Base-by-base conservation (phyloP, 2,888 invertebrate species). In the Hermaeophaga mercurialis region DNA sequence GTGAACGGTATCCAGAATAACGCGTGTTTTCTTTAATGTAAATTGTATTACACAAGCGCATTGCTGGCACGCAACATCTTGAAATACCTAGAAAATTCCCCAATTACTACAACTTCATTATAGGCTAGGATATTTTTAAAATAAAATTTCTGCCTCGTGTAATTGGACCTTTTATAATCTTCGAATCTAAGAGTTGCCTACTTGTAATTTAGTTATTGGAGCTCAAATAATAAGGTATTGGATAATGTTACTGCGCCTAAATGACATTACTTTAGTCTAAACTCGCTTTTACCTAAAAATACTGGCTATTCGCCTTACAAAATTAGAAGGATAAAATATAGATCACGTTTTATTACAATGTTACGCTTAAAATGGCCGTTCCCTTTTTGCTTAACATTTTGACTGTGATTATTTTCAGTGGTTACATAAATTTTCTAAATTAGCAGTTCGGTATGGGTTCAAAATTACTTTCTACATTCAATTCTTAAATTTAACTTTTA, bases 1-100 rank as follows among this genome's bases (percentile, higher is more conserved):
- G 59, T 56, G 46, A 62, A 64, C 60, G 57, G 54, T 59, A 58
- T 58, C 58, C 63, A 49, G 52, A 58, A 59, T 59, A 63, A 64
- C 63, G 62, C 59, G 62, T 63, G 63, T 67, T 66, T 62, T 62
- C 59, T 64, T 56, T 65, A 63, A 66, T 66, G 62, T 64, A 59
- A 61, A 62, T 47, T 58, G 56, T 58, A 62, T 63, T 63, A 60
- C 56, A 58, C 60, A 56, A 54, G 62, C 41, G 49, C 52, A 48
- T 17, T 34, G 48, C 48, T 34, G n/a, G 18, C 66, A 67, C 66
- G 66, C 66, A 57, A 65, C 47, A 24, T 53, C 44, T 54, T 38
- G 43, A 58, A 55, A 61, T 56, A 58, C 50, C 44, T 41, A 36
- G 44, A 61, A 58, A 52, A 52, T 54, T 62, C 36, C 33, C 59